Base-by-base conservation (phyloP, 64 coral and sea anemone species). In the Stylophora pistillata region DNA sequence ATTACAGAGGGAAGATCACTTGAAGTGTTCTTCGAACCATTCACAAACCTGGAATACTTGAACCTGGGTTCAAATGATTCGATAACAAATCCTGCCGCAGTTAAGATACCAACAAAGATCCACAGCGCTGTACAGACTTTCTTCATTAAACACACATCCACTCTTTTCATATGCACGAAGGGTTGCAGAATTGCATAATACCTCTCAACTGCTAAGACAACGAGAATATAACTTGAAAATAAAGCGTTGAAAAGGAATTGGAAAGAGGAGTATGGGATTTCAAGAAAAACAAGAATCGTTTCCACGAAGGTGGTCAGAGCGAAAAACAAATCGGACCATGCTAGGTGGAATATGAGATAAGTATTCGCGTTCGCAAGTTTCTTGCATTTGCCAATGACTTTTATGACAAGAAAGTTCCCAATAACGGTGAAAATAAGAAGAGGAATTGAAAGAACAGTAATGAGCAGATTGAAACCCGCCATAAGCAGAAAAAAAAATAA, bases 121-220 rank as follows among this genome's bases (percentile, higher is more conserved):
- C 70, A 90, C 18, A 83, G 53, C 10, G 31, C 23, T 0, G 74
- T 0, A 41, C 82, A 20, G 5, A 53, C n/a, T 72, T 28, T 90
- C 30, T 21, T 15, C 13, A 61, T 12, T 5, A 53, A 14, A 28
- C 15, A 61, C 29, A 83, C 83, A 1, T 21, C 74, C 12, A 59
- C 71, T 17, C 34, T 79, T 62, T 57, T 81, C 68, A 59, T 55
- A 69, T 90, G 89, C 56, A 82, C 78, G 55, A 90, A 90, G 7
- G 89, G 89, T 17, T 84, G 83, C 70, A 90, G 70, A 54, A 90
- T 80, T 26, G 89, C 89, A 16, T 83, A 81, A 47, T 90, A 90
- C 55, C 89, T 83, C 56, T 90, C 89, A 64, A 90, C 55, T 13
- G 89, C 89, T 13, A 90, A 31, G 37, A 71, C 78, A 7, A 83